Conservation (phyloP, 2,113 vertebrate genomes). For the Anguilla rostrata region DNA sequence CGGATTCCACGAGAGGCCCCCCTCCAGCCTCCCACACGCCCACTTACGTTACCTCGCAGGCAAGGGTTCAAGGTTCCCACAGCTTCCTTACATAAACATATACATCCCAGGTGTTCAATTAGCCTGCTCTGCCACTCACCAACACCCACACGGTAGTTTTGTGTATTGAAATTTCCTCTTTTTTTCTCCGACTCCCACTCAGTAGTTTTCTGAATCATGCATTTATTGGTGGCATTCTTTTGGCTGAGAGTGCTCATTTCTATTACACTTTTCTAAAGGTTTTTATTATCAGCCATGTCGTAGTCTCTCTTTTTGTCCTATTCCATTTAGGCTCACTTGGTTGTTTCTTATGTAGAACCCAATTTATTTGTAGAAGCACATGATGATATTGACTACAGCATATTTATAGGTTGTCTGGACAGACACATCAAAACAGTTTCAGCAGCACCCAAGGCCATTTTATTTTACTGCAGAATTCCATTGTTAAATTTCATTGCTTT, state of each 20-base stretch:
- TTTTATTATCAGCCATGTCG: slow-evolving; percentile 7
- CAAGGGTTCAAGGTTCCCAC: slow-evolving; percentile 49
- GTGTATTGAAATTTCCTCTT: slow-evolving; percentile 52
- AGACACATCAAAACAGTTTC: background rate
- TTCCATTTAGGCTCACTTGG: slow-evolving; percentile 21
- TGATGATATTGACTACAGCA: background rate
- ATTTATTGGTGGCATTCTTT: slow-evolving; percentile 16
- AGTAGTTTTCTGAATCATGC: slow-evolving; percentile 59
- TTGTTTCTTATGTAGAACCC: background rate
- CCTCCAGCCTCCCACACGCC: slow-evolving; percentile 46
- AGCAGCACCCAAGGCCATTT: background rate
- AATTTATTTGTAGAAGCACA: slow-evolving; percentile 5
- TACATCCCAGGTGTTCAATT: slow-evolving; percentile 65
- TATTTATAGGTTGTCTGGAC: background rate
- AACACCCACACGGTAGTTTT: slow-evolving; percentile 64
- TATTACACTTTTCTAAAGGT: slow-evolving; percentile 20
- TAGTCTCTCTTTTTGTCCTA: background rate
- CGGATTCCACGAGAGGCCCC: slow-evolving; percentile 26
- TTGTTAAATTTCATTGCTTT: no score
- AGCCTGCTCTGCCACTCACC: slow-evolving; percentile 63
- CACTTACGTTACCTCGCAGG: slow-evolving; percentile 42
- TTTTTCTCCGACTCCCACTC: slow-evolving; percentile 65
- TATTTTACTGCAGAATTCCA: no score
- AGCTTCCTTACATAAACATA: slow-evolving; percentile 57
- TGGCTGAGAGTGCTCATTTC: slow-evolving; percentile 7